Evolutionary conservation across 2,113 vertebrate genomes (phyloP), one percentile per base, ranked within the genome.

Genomic region (Nycticryphes semicollaris): DNA sequence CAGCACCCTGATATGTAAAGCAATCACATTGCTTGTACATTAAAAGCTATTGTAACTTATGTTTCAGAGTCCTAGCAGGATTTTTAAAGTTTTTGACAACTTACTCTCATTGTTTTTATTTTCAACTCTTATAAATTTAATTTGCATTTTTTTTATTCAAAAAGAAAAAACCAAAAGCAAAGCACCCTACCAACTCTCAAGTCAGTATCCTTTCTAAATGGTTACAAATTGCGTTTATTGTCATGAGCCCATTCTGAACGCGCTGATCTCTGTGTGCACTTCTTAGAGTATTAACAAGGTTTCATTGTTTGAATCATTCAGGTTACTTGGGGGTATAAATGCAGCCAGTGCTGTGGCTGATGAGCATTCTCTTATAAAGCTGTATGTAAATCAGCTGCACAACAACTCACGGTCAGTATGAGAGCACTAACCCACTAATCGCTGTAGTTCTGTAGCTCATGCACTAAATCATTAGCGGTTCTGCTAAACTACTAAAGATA

Each of bases 351-450:
- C 97, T 84, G 91, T 97, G 96, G 96, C 97, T 98, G 98, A 98
- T 93, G 97, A 98, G 96, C 98, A 98, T 97, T 97, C 91, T 63
- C 96, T 97, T 96, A 98, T 98, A 98, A 98, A 97, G 97, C 97
- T 98, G 95, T 98, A 95, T 98, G 97, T 98, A 97, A 98, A 97
- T 97, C 98, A 98, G 96, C 97, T 98, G 97, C 97, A 97, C 95
- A 97, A 88, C 89, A 80, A 96, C 20, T 78, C 96, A 98, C 86
- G 97, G 97, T 98, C 97, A 98, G 98, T 98, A 98, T 98, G 87
- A 85, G 62, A 95, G 83, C 87, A 92, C 94, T 94, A 96, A 97
- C 89, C 79, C 92, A 96, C 97, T 98, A 98, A 98, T 75, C 2
- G 3, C 87, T 45, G 24, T 93, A 94, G 93, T 93, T 96, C 69